Evolutionary conservation across 92 coral and sea anemone species (phyloP), one percentile per base, ranked within the genome.

Genomic region (Epizoanthus ramosus): DNA sequence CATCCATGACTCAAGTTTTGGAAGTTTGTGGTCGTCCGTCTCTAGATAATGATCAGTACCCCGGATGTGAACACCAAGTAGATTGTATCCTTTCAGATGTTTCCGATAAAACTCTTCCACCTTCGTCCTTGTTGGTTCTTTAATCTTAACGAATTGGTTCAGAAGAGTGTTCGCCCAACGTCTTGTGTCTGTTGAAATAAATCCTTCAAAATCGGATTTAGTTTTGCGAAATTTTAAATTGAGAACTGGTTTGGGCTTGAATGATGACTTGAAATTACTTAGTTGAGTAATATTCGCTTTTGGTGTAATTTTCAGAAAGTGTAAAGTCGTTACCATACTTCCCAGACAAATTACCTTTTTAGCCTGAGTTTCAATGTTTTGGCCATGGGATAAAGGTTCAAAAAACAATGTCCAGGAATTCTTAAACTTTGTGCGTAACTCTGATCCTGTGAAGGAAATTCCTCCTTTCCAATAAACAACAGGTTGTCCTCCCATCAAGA

Each of bases 371-470:
- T 63, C 68, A 3, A 31, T 63, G 68, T 63, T 63, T 8, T 21
- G n/a, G n/a, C n/a, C n/a, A n/a, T n/a, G 7, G 68, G 68, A 63
- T 21, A 63, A 63, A 22, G 68, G 68, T 63, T 63, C 68, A 6
- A 63, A 63, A 63, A 63, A 63, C 31, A 63, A 22, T 21, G 68
- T 8, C 68, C 33, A 63, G 3, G 68, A 63, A 63, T 37, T 37
- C 43, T 37, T 37, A 37, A 37, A 37, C 43, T 37, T 37, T 37
- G 43, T 37, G 1, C 3, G 43, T 37, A 37, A 37, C 43, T 6
- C 43, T 37, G 43, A 37, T 3, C 43, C 43, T 37, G 5, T 37
- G 43, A 37, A 37, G 43, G 43, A 37, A 37, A 37, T 2, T 1
- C 43, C 68, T 63, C 14, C 22, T 6, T 23, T 21, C 68, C 68